Conservation (phyloP, 2,888 invertebrate species). For the Epiblema foenella region DNA sequence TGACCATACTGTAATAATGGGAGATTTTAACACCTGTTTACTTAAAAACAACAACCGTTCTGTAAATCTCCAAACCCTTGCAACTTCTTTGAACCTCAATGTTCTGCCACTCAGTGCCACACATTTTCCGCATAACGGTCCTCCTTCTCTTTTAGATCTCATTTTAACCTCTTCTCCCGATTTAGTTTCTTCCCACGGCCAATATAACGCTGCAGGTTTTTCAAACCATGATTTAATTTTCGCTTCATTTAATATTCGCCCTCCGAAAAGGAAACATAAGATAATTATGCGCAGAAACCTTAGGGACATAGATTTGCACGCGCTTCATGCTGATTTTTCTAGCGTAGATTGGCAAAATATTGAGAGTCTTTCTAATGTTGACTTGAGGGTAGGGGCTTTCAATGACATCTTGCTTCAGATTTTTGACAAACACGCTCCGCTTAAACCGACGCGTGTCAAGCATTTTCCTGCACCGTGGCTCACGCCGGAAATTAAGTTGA, state of each 20-base stretch:
- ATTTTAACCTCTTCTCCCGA: conserved; percentile 36
- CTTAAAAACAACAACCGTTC: conserved; percentile 31
- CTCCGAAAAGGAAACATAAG: conserved; percentile 11
- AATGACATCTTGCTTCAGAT: neutral
- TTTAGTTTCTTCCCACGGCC: conserved; percentile 37
- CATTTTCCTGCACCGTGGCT: conserved; percentile 32
- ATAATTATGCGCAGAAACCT: neutral
- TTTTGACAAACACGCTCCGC: conserved; percentile 14
- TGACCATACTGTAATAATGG: conserved; percentile 35
- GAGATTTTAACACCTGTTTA: conserved; percentile 45
- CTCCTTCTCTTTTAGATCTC: conserved; percentile 42
- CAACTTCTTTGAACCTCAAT: conserved; percentile 26
- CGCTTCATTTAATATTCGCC: conserved; percentile 18
- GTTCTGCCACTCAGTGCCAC: conserved; percentile 41
- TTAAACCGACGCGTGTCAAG: conserved; percentile 19
- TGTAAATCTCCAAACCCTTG: conserved; percentile 24
- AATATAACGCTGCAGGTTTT: conserved; percentile 41
- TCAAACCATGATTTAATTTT: conserved; percentile 23
- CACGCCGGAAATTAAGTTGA: neutral
- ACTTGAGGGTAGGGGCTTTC: neutral
- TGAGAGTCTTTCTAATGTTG: neutral
- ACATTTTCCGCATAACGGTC: conserved; percentile 32
- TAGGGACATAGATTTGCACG: neutral
- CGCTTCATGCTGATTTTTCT: neutral
- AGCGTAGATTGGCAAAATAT: neutral